These are phyloP conservation scores for Thymallus thymallus DNA, from an alignment of 2,113 vertebrate genomes.

Conservation along the genomic window DNA sequence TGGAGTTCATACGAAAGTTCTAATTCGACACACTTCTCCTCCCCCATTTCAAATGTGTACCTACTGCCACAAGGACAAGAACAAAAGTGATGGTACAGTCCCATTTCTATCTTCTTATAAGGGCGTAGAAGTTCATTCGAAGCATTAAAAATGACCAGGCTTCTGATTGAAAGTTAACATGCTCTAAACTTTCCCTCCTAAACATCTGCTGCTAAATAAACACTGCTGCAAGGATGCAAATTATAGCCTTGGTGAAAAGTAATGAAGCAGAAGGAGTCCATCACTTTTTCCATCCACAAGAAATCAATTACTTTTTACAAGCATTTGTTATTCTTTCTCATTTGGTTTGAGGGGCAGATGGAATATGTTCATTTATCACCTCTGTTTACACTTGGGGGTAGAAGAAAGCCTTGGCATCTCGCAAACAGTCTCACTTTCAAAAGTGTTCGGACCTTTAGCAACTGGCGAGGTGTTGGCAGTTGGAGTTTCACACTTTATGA, in stretches of 20 bases:
- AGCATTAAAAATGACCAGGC: not conserved
- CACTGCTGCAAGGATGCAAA: slow-evolving; percentile 48
- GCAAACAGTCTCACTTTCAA: slow-evolving; percentile 19
- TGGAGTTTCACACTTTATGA: slow-evolving; percentile 22
- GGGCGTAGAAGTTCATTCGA: slow-evolving; percentile 12
- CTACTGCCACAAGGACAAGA: slow-evolving; percentile 19
- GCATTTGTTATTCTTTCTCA: slow-evolving; percentile 44
- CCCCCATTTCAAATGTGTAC: slow-evolving; percentile 22
- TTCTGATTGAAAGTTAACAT: slow-evolving; percentile 12
- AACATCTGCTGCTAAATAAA: slow-evolving; percentile 60
- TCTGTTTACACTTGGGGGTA: slow-evolving; percentile 45
- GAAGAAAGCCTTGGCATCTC: slow-evolving; percentile 23
- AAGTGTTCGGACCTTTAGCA: slow-evolving; percentile 22
- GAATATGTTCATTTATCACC: slow-evolving; percentile 43
- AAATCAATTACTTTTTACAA: slow-evolving; percentile 61
- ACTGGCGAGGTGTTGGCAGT: not conserved
- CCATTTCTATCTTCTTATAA: slow-evolving; percentile 1
- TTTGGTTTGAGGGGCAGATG: slow-evolving; percentile 41
- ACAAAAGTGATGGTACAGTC: slow-evolving; percentile 17
- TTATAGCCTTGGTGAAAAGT: slow-evolving; percentile 50
- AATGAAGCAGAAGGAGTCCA: slow-evolving; percentile 40
- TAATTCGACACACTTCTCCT: slow-evolving; percentile 13
- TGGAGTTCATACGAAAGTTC: slow-evolving; percentile 53
- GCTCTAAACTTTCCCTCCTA: slow-evolving; percentile 18
- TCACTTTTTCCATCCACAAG: slow-evolving; percentile 60